Conservation (phyloP, 1,140 invertebrate genomes). For the Sinonovacula constricta region DNA sequence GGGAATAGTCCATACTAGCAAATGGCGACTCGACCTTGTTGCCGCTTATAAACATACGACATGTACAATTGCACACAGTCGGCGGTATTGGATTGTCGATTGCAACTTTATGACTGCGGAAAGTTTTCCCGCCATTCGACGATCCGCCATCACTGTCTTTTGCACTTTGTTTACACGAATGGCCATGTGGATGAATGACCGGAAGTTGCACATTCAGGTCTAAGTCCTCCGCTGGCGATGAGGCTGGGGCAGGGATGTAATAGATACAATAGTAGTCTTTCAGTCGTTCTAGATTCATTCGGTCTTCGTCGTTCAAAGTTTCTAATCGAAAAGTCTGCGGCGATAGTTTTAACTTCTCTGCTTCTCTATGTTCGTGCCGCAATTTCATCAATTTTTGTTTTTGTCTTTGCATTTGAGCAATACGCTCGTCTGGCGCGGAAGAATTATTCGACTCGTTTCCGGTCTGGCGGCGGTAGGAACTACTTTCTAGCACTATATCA, state of each 20-base stretch:
- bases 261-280: constrained; percentile 67
- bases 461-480: constrained; percentile 20
- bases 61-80: constrained; percentile 24
- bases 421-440: constrained; percentile 22
- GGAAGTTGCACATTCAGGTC: constrained; percentile 27
- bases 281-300: constrained; percentile 62
- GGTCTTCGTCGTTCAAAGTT: constrained; percentile 56
- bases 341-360: constrained; percentile 41
- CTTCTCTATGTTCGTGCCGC: constrained; percentile 12
- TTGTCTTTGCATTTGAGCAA: constrained; percentile 37
- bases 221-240: constrained; percentile 34
- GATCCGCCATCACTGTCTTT: constrained; percentile 23
- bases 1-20: constrained; percentile 12
- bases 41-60: constrained; percentile 38
- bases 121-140: neutral
- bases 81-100: constrained; percentile 23
- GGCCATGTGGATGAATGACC: neutral
- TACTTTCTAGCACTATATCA: constrained; percentile 46
- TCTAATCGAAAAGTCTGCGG: constrained; percentile 53
- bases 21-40: constrained; percentile 21
- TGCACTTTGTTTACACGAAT: constrained; percentile 12
- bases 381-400: constrained; percentile 43
- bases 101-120: constrained; percentile 7
- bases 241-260: constrained; percentile 59
- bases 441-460: constrained; percentile 34